Base-by-base conservation (phyloP, 2,888 invertebrate species). In the Plusia festucae region DNA sequence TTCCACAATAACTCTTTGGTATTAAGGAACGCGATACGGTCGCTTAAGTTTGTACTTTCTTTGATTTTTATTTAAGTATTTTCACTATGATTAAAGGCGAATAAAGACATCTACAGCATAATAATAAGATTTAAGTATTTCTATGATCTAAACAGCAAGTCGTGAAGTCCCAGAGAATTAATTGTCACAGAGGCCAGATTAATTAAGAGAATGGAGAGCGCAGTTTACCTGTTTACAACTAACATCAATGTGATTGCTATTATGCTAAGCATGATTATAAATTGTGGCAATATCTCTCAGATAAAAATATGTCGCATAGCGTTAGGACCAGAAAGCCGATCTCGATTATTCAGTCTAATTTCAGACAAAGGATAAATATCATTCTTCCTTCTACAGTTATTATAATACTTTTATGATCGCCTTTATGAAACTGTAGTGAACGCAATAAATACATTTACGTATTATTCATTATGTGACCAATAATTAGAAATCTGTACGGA, bases 1-100 rank as follows among this genome's bases (percentile, higher is more conserved):
- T 55, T 63, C 63, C 52, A 60, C 61, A 68, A 62, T 54, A 61
- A 73, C 44, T 46, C 57, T 55, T 63, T 63, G 24, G 24, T 53
- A 55, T 62, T 56, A 52, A 62, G 63, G 53, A 59, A 63, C 58
- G 52, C 32, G 58, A 59, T 62, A 59, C 53, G 60, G 20, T 53
- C 27, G 32, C 22, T 60, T 13, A 59, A 63, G 32, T 20, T 57
- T 68, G 11, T 20, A 4, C 9, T 20, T 49, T 11, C 16, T 49
- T 49, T 20, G 20, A 49, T 20, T n/a, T 40, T 15, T 34, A 34
- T 34, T 34, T 40, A n/a, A n/a, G n/a, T n/a, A n/a, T 7, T 49
- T 18, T 11, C 20, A 49, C 20, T 2, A 20, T 49, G 4, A 3
- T 49, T 18, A 9, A 18, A 20, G 18, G 18, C 16, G 20, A 20